Evolutionary conservation across 2,113 vertebrate species (phyloP).

Genomic region (Poeciliopsis occidentalis): DNA sequence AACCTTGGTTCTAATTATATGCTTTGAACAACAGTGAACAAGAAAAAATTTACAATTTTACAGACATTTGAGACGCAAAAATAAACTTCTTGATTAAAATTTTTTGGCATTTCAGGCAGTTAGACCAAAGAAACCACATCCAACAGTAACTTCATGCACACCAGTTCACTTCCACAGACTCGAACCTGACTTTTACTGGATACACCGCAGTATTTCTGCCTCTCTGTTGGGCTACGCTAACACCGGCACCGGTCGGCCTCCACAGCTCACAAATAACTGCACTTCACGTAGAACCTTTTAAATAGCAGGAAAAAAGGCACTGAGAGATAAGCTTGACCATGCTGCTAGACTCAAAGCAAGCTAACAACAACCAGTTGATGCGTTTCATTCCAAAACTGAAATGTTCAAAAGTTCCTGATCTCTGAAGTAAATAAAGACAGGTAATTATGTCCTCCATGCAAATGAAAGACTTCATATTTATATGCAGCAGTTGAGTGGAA

Average conservation of each 20-base stretch:
- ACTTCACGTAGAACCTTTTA: constrained; percentile 46
- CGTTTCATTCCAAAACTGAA: constrained; percentile 42
- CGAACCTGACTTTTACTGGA: constrained; percentile 2
- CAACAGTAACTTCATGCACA: constrained; percentile 45
- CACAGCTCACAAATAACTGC: constrained; percentile 44
- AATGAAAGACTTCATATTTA: background rate
- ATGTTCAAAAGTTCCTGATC: background rate
- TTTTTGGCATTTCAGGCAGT: constrained; percentile 55
- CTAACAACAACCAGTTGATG: constrained; percentile 31
- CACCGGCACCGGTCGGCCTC: constrained; percentile 25
- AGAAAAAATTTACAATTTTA: constrained; percentile 47
- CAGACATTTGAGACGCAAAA: constrained; percentile 48
- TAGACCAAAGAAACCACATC: constrained; percentile 27
- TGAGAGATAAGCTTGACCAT: constrained; percentile 58
- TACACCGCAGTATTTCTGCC: constrained; percentile 9
- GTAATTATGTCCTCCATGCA: constrained; percentile 5
- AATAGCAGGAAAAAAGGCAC: constrained; percentile 64
- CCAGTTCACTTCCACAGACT: constrained; percentile 25
- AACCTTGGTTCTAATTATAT: constrained; percentile 51
- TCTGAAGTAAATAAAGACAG: background rate
- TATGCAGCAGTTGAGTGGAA: background rate
- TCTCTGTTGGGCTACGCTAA: constrained; percentile 29
- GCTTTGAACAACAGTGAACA: constrained; percentile 50
- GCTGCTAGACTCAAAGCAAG: constrained; percentile 39
- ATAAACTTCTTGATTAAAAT: constrained; percentile 38